Conservation (phyloP, 1,140 invertebrate species). For the Drepana arcuata region DNA sequence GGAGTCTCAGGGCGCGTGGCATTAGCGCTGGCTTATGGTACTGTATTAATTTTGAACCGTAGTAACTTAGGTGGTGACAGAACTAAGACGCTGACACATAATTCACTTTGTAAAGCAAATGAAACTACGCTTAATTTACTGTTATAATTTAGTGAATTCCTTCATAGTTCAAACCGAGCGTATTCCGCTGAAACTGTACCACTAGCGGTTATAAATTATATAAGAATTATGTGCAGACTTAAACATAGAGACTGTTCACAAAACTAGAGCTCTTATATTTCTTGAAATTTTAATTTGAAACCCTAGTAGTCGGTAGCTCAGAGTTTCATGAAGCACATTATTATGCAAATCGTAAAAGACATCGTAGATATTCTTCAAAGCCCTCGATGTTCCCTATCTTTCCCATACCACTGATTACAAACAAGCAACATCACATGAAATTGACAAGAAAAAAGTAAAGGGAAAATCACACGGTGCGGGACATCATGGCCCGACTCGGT, state of each 20-base stretch:
- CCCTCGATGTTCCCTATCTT: constrained; percentile 20
- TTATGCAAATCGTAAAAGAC: too few relatives aligned
- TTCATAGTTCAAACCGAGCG: constrained; percentile 36
- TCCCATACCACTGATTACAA: constrained; percentile 43
- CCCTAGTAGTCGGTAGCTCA: too few relatives aligned
- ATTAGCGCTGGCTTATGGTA: constrained; percentile 66
- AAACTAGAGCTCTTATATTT: too few relatives aligned
- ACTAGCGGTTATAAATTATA: too few relatives aligned
- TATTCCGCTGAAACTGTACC: too few relatives aligned
- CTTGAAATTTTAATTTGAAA: too few relatives aligned
- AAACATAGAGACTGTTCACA: too few relatives aligned
- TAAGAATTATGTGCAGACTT: too few relatives aligned
- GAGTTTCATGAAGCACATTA: too few relatives aligned
- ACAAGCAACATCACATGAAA: constrained; percentile 54
- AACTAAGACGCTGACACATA: constrained; percentile 68
- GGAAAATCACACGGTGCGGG: constrained; percentile 51
- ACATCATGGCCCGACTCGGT: constrained; percentile 50
- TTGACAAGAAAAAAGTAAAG: constrained; percentile 43
- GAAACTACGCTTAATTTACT: constrained; percentile 69
- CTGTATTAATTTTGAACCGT: constrained; percentile 71
- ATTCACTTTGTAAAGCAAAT: constrained; percentile 69
- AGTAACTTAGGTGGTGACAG: constrained; percentile 69
- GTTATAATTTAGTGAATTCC: constrained; percentile 69
- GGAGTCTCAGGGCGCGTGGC: constrained; percentile 55
- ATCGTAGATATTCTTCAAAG: background rate